Evolutionary conservation across 92 coral and sea anemone genomes (phyloP).

Genomic region (Epizoanthus ramosus): DNA sequence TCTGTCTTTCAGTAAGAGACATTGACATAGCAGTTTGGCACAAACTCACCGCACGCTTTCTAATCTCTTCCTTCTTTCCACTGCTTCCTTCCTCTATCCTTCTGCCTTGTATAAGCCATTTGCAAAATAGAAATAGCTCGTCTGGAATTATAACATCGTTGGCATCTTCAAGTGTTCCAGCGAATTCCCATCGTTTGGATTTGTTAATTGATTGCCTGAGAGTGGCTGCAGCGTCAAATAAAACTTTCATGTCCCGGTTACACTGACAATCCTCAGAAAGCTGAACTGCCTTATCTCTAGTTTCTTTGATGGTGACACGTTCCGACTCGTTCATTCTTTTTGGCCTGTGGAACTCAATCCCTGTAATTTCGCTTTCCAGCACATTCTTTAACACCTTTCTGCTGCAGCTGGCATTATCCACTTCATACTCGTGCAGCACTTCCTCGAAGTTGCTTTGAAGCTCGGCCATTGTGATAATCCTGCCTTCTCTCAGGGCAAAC

Average conservation of each 20-base stretch:
- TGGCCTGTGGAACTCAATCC: conserved; percentile 56
- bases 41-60: conserved; percentile 30
- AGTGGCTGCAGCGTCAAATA: conserved; percentile 52
- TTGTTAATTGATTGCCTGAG: conserved; percentile 57
- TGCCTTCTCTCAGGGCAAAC: conserved; percentile 34
- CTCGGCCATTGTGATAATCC: conserved; percentile 41
- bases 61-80: conserved; percentile 9
- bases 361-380: conserved; percentile 32
- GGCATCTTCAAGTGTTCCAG: conserved; percentile 35
- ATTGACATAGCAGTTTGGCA: conserved; percentile 27
- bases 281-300: conserved; percentile 53
- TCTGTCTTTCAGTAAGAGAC: conserved; percentile 35
- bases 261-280: no score
- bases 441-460: conserved; percentile 38
- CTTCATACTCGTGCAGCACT: conserved; percentile 23
- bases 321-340: conserved; percentile 54
- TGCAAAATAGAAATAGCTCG: conserved; percentile 4
- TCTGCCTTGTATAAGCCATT: no score
- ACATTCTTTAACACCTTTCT: conserved; percentile 31
- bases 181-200: conserved; percentile 48
- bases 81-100: neutral
- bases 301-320: conserved; percentile 43
- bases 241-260: conserved; percentile 30
- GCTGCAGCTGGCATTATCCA: conserved; percentile 22
- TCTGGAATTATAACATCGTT: conserved; percentile 20